Base-by-base conservation (phyloP, 2,113 vertebrate species). In the Coptodon bakossiorum region DNA sequence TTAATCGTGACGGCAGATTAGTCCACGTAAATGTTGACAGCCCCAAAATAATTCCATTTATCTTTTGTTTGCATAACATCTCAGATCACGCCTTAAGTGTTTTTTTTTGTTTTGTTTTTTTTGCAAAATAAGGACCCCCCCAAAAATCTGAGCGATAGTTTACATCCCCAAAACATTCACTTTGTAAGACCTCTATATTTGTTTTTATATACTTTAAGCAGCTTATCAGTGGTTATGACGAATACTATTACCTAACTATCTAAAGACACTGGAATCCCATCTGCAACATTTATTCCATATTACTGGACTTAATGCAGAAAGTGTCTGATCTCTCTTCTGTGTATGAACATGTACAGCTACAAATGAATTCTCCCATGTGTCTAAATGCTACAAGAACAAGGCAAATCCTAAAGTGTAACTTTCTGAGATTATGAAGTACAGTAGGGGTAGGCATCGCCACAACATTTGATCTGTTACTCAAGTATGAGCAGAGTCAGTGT, bases 181-280 rank as follows among this genome's bases (percentile, higher is more conserved):
- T 89, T 90, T 90, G 91, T 63, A 24, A 45, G 54, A 56, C 24
- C 59, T 87, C 11, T 82, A 38, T 90, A 57, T 82, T 89, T 86
- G n/a, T 85, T 40, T 89, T 17, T 54, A 36, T 83, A 56, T 88
- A 40, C 53, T 79, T 82, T 48, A 54, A 80, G 54, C 66, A 81
- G 71, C 13, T 59, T 68, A 48, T 27, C 27, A 0, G 73, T 78
- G 45, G 27, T 50, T 78, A 13, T 34, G 27, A 78, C 11, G 1
- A 78, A 78, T 76, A 34, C 36, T 40, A 34, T 36, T 38, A 2
- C 1, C 24, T 56, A 54, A 56, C 36, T 90, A 63, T 80, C 5
- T 82, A 38, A 43, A 38, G 52, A 78, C 83, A 68, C 14, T 63
- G 53, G 52, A 78, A 48, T 43, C 22, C 5, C 45, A 40, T 19